Evolutionary conservation across 92 coral and sea anemone genomes (phyloP), one percentile per base, ranked within the genome.

Genomic region (Meandrina meandrites): DNA sequence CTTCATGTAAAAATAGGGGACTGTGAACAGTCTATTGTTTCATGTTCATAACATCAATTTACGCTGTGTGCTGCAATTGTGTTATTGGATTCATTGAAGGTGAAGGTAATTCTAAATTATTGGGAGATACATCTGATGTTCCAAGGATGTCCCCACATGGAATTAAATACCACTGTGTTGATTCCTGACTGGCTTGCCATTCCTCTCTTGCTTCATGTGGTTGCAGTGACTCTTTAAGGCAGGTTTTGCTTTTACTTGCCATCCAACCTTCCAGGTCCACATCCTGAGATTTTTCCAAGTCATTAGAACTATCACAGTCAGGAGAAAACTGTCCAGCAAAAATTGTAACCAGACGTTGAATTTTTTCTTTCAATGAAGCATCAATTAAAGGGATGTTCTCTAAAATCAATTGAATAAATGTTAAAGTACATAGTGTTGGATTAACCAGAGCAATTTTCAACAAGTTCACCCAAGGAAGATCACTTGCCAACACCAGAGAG

Each of bases 131-230:
- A n/a, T 73, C 47, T 16, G 82, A 74, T 9, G 81, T 71, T 62
- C 96, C 98, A 37, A 95, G 69, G 42, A 95, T 81, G 79, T 91
- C 93, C 0, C 98, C 98, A 50, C 91, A 66, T 64, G 98, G 92
- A 71, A 95, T 95, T 30, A 85, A 48, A n/a, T 91, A 85, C 98
- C 98, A 95, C 8, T 85, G 85, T 31, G 93, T 93, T 14, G 88
- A 28, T 3, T 81, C 89, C 14, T 32, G 30, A 24, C 88, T 86
- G 54, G 56, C 78, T 69, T 92, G 68, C 98, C 98, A 95, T 0
- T 70, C 85, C 30, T 24, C 40, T 32, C 28, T 34, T 19, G 73
- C 15, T 24, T 45, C 21, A 36, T 1, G 3, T 5, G 30, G 19
- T 4, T 15, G 54, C 21, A 35, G 73, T 18, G 27, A 21, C 8